These are phyloP conservation scores for Cephalotes varians DNA, from an alignment of 2,888 invertebrate genomes.

Conservation along the genomic window DNA sequence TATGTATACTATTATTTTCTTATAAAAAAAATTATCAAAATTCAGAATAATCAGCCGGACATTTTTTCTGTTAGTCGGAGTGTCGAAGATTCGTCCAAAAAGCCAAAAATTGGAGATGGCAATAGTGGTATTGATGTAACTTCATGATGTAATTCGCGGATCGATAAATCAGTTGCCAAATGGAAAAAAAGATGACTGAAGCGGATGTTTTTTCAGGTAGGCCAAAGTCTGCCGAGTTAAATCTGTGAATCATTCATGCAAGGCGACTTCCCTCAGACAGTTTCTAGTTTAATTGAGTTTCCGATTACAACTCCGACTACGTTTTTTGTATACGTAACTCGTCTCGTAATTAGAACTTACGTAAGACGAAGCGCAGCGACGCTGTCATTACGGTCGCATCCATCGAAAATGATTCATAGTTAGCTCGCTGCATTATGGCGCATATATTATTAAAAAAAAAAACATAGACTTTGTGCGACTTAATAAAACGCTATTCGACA, in stretches of 20 bases:
- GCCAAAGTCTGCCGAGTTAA: constrained; percentile 22
- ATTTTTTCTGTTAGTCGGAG: too few relatives aligned
- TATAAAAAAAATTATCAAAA: too few relatives aligned
- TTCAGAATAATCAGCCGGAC: too few relatives aligned
- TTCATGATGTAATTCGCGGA: not conserved
- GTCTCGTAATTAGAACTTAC: constrained; percentile 19
- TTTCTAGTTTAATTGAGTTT: not conserved
- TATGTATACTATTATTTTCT: too few relatives aligned
- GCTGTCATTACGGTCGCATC: not conserved
- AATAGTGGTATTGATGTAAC: not conserved
- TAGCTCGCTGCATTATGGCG: not conserved
- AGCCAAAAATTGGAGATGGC: too few relatives aligned
- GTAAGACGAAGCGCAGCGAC: not conserved
- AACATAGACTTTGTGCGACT: not conserved
- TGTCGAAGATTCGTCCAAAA: too few relatives aligned
- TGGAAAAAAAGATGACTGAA: not conserved
- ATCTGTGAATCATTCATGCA: not conserved
- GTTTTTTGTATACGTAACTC: not conserved
- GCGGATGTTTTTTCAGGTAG: constrained; percentile 2
- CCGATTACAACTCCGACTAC: too few relatives aligned
- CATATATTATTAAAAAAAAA: not conserved
- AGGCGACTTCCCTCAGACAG: not conserved
- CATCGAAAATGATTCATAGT: constrained; percentile 4
- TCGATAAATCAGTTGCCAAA: not conserved
- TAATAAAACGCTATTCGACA: not conserved